Conservation (phyloP, 2,113 vertebrate genomes). For the Callionymus lyra region DNA sequence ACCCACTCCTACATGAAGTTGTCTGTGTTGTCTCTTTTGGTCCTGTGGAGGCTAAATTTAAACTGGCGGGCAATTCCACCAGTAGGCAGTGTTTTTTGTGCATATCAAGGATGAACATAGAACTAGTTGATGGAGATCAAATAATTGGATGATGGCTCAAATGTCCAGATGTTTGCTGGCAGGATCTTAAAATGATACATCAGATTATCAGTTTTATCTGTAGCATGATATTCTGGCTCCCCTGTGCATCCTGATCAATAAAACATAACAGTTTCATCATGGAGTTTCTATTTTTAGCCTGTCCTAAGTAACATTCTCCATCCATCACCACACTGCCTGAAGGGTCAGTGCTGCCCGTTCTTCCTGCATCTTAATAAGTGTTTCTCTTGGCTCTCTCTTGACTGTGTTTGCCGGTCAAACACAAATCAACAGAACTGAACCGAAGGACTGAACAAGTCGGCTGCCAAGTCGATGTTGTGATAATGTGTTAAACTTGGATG, state of each 20-base stretch:
- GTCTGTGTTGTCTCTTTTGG: too few species aligned
- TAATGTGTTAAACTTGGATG: too few species aligned
- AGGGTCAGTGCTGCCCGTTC: too few species aligned
- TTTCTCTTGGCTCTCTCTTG: neutral
- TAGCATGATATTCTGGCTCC: neutral
- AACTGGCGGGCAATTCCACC: too few species aligned
- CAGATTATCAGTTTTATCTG: too few species aligned
- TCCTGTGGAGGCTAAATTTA: too few species aligned
- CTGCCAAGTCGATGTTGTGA: slow-evolving; percentile 8
- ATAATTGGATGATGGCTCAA: neutral
- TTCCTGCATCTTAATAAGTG: neutral
- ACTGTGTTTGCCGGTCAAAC: neutral
- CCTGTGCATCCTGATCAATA: slow-evolving; percentile 13
- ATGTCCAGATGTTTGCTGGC: neutral
- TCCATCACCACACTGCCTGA: too few species aligned
- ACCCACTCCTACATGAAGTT: too few species aligned
- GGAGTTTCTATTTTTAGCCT: slow-evolving; percentile 13
- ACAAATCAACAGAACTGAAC: neutral
- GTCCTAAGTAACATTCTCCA: too few species aligned
- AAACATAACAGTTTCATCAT: slow-evolving; percentile 5
- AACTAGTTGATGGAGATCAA: neutral
- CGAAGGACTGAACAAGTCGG: slow-evolving; percentile 11
- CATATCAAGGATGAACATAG: too few species aligned
- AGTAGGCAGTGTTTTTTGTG: too few species aligned
- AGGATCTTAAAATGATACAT: neutral